Evolutionary conservation across 2,888 invertebrate species (phyloP).

Genomic region (Heliconius charithonia): DNA sequence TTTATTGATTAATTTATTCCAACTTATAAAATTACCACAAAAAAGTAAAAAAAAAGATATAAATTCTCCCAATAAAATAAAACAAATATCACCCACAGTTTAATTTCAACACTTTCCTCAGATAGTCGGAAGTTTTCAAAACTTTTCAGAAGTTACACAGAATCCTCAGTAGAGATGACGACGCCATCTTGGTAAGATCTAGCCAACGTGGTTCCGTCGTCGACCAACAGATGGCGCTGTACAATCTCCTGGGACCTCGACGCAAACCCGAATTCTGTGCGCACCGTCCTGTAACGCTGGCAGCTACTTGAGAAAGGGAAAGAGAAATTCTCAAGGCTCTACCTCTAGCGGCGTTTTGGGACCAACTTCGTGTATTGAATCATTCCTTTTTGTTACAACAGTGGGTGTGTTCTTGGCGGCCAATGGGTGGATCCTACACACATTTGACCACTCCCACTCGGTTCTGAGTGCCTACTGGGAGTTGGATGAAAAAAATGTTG

Average conservation of each 20-base stretch:
- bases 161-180: constrained; percentile 51
- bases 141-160: constrained; percentile 36
- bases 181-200: constrained; percentile 71
- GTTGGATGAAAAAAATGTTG: constrained; percentile 76
- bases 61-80: not conserved
- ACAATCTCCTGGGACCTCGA: constrained; percentile 62
- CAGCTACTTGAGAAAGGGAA: constrained; percentile 75
- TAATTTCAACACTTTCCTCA: not conserved
- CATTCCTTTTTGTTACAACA: constrained; percentile 71
- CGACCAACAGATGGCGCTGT: constrained; percentile 64
- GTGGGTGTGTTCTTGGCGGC: constrained; percentile 71
- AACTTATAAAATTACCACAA: not conserved
- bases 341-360: constrained; percentile 60
- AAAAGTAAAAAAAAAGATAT: not conserved
- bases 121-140: constrained; percentile 23
- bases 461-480: constrained; percentile 82
- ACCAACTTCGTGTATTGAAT: constrained; percentile 57
- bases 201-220: constrained; percentile 56
- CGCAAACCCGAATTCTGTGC: constrained; percentile 69
- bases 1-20: not conserved
- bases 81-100: not conserved
- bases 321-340: constrained; percentile 80
- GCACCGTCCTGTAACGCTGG: constrained; percentile 78
- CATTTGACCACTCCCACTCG: constrained; percentile 72
- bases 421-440: constrained; percentile 71